These are phyloP conservation scores for Coreoperca whiteheadi DNA, from an alignment of 2,113 vertebrate species.

Conservation along the genomic window DNA sequence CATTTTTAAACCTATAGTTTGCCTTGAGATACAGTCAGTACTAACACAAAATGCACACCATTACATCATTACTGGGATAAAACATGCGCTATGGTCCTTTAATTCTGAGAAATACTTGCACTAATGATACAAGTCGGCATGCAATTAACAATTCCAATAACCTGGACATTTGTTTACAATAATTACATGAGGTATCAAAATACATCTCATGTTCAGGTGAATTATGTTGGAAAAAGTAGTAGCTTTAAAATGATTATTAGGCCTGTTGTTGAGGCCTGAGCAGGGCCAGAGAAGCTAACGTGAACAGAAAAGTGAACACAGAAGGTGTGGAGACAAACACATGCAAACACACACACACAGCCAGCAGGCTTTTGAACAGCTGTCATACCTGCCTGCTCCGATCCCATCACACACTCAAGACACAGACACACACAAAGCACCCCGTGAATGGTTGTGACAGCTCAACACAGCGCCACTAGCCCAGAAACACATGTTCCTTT, in stretches of 20 bases:
- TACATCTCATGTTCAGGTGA: neutral
- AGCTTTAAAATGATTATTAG: neutral
- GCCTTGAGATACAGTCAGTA: too few species aligned
- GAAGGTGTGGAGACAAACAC: slow-evolving; percentile 45
- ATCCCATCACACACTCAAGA: slow-evolving; percentile 56
- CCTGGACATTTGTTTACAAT: too few species aligned
- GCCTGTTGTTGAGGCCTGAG: slow-evolving; percentile 10
- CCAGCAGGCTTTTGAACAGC: slow-evolving; percentile 71
- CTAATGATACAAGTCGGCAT: neutral
- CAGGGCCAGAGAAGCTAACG: slow-evolving; percentile 43
- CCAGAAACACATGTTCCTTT: slow-evolving; percentile 67
- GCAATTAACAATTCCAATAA: neutral
- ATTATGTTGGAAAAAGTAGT: neutral
- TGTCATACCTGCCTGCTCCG: slow-evolving; percentile 74
- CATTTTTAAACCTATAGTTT: too few species aligned
- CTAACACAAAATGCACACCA: too few species aligned
- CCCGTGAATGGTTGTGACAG: slow-evolving; percentile 59
- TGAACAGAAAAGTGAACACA: slow-evolving; percentile 56
- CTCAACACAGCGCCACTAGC: slow-evolving; percentile 51
- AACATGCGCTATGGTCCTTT: too few species aligned
- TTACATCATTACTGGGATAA: too few species aligned
- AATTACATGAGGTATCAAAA: neutral
- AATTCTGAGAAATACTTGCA: neutral
- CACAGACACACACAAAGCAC: slow-evolving; percentile 26
- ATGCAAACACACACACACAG: slow-evolving; percentile 35